Evolutionary conservation across 2,113 vertebrate species (phyloP).

Genomic region (Platysteira castanea): DNA sequence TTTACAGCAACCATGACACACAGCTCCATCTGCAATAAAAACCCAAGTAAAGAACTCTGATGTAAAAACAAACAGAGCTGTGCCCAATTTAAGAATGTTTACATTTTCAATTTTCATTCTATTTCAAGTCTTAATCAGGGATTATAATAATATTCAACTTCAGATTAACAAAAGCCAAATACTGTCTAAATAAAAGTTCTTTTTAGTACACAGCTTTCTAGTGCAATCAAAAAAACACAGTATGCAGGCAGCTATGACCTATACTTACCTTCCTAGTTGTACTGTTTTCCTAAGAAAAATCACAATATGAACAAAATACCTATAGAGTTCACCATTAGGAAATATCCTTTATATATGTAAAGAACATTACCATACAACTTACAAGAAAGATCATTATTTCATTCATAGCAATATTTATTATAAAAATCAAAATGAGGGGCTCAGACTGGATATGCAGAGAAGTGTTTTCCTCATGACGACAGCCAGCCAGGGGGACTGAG

Average conservation of each 20-base stretch:
- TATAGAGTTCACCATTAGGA: neutral
- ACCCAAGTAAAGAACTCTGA: neutral
- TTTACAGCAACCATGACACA: conserved; percentile 37
- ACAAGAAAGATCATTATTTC: neutral
- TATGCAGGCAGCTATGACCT: neutral
- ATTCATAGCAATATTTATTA: neutral
- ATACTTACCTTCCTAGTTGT: neutral
- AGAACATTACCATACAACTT: neutral
- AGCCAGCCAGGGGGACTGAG: neutral
- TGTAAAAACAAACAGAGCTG: neutral
- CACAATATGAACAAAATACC: neutral
- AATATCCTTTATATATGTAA: neutral
- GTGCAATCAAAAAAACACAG: neutral
- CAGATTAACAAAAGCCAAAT: neutral
- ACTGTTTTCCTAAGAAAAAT: neutral
- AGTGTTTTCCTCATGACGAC: neutral
- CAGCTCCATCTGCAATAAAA: conserved; percentile 53
- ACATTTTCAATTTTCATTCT: neutral
- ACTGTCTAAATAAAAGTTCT: neutral
- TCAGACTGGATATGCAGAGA: neutral
- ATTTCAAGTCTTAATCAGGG: neutral
- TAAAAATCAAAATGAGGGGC: neutral
- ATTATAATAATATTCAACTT: neutral
- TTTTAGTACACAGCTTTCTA: neutral
- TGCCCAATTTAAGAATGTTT: neutral